These are phyloP conservation scores for Trachymyrmex septentrionalis DNA, from an alignment of 1,140 invertebrate genomes.

Conservation along the genomic window DNA sequence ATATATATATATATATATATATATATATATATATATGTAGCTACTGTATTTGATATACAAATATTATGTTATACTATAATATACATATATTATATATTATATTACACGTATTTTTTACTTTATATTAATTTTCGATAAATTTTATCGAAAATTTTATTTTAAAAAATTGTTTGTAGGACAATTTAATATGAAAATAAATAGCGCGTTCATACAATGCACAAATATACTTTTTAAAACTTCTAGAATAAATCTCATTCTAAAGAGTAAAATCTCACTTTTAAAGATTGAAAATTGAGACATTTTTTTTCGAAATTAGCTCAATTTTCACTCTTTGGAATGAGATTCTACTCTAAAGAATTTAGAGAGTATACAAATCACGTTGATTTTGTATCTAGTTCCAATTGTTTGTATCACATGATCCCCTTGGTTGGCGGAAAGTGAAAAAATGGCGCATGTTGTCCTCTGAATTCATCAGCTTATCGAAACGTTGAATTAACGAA, in stretches of 20 bases:
- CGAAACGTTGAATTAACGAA: constrained; percentile 33
- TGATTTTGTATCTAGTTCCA: neutral
- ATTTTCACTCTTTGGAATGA: too few relatives aligned
- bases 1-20: too few relatives aligned
- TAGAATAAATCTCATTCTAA: too few relatives aligned
- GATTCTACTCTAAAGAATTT: too few relatives aligned
- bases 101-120: neutral
- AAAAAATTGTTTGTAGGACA: neutral
- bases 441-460: neutral
- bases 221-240: neutral
- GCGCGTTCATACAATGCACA: neutral
- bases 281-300: too few relatives aligned
- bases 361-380: neutral
- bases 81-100: too few relatives aligned
- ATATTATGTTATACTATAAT: too few relatives aligned
- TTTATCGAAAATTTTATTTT: neutral
- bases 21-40: too few relatives aligned
- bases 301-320: too few relatives aligned
- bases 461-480: neutral
- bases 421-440: too few relatives aligned
- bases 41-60: too few relatives aligned
- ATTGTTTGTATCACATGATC: neutral
- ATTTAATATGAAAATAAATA: neutral
- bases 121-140: neutral
- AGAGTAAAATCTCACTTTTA: too few relatives aligned